Evolutionary conservation across 1,140 invertebrate species (phyloP).

Genomic region (Aplysia californica): DNA sequence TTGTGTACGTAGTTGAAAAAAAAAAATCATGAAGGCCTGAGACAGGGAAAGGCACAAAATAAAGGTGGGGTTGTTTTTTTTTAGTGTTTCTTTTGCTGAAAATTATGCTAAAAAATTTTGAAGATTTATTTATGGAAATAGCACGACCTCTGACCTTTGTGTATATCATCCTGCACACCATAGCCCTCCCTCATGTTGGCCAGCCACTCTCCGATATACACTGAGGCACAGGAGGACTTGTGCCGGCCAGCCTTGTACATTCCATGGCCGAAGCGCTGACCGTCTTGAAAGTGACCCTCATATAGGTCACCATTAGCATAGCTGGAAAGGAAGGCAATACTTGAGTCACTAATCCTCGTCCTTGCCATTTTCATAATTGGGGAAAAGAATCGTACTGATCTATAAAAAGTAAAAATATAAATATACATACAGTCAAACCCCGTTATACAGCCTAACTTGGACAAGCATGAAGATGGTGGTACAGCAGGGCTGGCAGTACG

Average conservation of each 20-base stretch:
- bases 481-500: too few relatives aligned
- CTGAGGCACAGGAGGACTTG: conserved; percentile 77
- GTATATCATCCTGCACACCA: conserved; percentile 87
- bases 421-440: neutral
- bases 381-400: too few relatives aligned
- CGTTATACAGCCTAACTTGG: neutral
- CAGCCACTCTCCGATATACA: conserved; percentile 89
- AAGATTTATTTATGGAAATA: too few relatives aligned
- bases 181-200: conserved; percentile 83
- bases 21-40: too few relatives aligned
- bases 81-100: too few relatives aligned
- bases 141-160: conserved; percentile 64
- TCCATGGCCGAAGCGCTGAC: conserved; percentile 84
- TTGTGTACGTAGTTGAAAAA: too few relatives aligned
- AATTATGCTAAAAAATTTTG: too few relatives aligned
- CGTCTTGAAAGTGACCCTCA: conserved; percentile 87
- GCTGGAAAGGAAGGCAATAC: conserved; percentile 54
- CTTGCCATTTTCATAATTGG: too few relatives aligned
- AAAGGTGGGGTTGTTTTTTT: too few relatives aligned
- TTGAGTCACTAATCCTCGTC: too few relatives aligned
- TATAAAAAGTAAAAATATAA: too few relatives aligned
- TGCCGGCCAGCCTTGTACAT: conserved; percentile 84
- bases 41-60: too few relatives aligned
- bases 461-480: neutral
- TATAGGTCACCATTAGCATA: conserved; percentile 80